A percentile compares a stretch with the other conserved stretches of the same genome.
Evolutionary conservation across 1,140 invertebrate genomes (phyloP).

Genomic region (Drosophila punjabiensis): DNA sequence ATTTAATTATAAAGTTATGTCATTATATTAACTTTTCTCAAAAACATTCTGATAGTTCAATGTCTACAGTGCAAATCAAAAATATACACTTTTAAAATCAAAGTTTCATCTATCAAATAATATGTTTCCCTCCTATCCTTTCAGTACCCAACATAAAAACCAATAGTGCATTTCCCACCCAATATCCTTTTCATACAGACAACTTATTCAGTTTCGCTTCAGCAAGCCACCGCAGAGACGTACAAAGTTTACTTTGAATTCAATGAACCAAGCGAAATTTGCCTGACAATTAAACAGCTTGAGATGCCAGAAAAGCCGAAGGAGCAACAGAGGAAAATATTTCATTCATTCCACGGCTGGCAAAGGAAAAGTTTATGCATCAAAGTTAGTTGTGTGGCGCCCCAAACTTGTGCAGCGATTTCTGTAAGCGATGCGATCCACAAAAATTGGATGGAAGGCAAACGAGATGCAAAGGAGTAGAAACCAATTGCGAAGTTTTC

Average conservation of each 20-base stretch:
- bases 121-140: neutral
- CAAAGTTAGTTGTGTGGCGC: conserved; percentile 70
- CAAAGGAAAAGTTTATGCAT: conserved; percentile 70
- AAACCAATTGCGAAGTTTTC: conserved; percentile 57
- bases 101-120: neutral
- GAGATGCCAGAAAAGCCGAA: conserved; percentile 48
- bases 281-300: conserved; percentile 80
- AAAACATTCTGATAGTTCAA: neutral
- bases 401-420: conserved; percentile 70
- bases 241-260: conserved; percentile 67
- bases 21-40: neutral
- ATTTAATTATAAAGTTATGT: neutral
- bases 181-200: conserved; percentile 11
- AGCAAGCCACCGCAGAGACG: conserved; percentile 7
- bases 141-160: neutral
- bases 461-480: conserved; percentile 68
- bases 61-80: neutral
- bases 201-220: conserved; percentile 16
- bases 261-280: conserved; percentile 75
- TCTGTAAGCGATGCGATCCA: conserved; percentile 51
- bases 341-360: conserved; percentile 70
- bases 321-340: conserved; percentile 33
- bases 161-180: neutral
- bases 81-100: neutral
- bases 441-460: conserved; percentile 30